Base-by-base conservation (phyloP, 2,888 invertebrate species). In the Caenorhabditis japonica region DNA sequence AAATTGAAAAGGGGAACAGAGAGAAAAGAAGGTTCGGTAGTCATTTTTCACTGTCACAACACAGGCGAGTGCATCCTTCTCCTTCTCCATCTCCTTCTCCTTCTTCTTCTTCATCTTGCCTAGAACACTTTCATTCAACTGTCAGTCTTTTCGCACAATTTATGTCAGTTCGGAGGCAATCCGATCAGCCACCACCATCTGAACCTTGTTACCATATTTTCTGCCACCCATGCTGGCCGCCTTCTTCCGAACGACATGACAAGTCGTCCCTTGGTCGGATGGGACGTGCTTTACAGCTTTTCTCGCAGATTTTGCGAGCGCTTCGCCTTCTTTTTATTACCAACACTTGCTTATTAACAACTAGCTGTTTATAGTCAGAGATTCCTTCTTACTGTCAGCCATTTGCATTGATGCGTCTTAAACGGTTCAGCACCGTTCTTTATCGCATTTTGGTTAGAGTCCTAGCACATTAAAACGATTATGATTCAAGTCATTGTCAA, bases 191-290 rank as follows among this genome's bases (percentile, higher is more conserved):
- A 52, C 53, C 61, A 59, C 64, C 72, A 72, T 72, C 64, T 72
- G 72, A 64, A 72, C 72, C 72, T 72, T 72, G 72, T 72, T 72
- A 72, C 72, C 72, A 72, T 72, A 72, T 72, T 72, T 72, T 52
- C 47, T 64, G 52, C 60, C 66, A 66, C 66, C 66, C 66, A 66
- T 53, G 47, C 66, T 51, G 38, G 47, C 23, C 30, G 53, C 4
- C 60, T 25, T 7, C 30, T 51, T 39, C 30, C 43, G 41, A 66
- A 66, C 49, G 43, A 64, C 47, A 43, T 21, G 64, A 47, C 47
- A 47, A 55, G 30, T 43, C 23, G 19, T 19, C 21, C 53, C 46
- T 12, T 23, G 21, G 60, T 34, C 53, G 39, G 33, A 47, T n/a
- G n/a, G n/a, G 23, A 55, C 55, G 49, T 49, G 64, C 66, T 66